Percentiles rank a stretch among this genome's conserved stretches.
Evolutionary conservation across 2,888 invertebrate species (phyloP).

Genomic region (Lasius fuliginosus): DNA sequence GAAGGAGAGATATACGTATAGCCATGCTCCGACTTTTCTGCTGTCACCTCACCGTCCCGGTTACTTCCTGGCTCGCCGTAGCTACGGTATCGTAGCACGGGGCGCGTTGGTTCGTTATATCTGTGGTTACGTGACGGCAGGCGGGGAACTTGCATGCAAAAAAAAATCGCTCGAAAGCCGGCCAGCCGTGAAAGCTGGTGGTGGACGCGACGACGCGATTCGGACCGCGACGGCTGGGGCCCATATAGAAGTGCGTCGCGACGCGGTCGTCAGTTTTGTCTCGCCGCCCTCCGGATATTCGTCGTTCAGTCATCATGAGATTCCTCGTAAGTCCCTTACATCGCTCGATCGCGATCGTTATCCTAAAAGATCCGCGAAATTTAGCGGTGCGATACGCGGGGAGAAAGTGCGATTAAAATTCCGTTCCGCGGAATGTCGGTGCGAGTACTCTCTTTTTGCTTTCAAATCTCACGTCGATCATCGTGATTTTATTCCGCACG

Average conservation of each 20-base stretch:
- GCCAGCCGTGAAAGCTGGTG: slow-evolving; percentile 83
- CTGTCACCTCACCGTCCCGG: slow-evolving; percentile 56
- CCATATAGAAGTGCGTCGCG: slow-evolving; percentile 84
- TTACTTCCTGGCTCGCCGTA: slow-evolving; percentile 79
- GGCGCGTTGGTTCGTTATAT: slow-evolving; percentile 23
- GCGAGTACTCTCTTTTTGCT: slow-evolving; percentile 40
- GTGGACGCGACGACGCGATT: slow-evolving; percentile 66
- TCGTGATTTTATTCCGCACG: slow-evolving; percentile 19
- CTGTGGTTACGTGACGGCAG: slow-evolving; percentile 62
- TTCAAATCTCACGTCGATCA: slow-evolving; percentile 29
- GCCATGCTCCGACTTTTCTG: slow-evolving; percentile 57
- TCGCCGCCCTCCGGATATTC: slow-evolving; percentile 76
- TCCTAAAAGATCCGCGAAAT: not conserved
- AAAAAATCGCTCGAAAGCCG: slow-evolving; percentile 74
- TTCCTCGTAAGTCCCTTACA: slow-evolving; percentile 78
- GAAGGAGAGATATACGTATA: not conserved
- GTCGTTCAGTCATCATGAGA: slow-evolving; percentile 78
- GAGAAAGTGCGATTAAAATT: slow-evolving; percentile 50
- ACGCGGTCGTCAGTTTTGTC: slow-evolving; percentile 81
- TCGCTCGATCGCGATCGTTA: not conserved
- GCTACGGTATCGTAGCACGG: not conserved
- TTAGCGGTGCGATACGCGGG: slow-evolving; percentile 9
- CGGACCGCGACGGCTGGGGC: slow-evolving; percentile 70
- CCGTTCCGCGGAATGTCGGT: not conserved
- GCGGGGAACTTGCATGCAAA: slow-evolving; percentile 64